A percentile compares a stretch with the other conserved stretches of the same genome.
These are phyloP conservation scores for Galemys pyrenaicus DNA, from an alignment of 2,113 vertebrate species.

Conservation along the genomic window DNA sequence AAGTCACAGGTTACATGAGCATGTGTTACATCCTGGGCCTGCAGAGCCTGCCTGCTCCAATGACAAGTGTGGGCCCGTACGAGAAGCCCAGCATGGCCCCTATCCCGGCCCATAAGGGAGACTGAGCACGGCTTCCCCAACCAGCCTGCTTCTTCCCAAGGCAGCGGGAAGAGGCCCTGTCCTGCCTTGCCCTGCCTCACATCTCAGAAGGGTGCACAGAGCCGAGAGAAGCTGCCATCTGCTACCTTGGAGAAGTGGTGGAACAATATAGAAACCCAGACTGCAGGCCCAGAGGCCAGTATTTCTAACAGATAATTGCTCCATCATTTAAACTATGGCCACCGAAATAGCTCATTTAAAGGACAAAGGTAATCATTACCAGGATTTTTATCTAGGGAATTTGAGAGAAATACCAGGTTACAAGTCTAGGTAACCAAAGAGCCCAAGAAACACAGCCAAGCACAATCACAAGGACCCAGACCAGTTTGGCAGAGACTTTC, in stretches of 20 bases:
- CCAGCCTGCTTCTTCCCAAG: background rate
- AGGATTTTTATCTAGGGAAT: background rate
- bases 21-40: background rate
- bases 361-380: slow-evolving; percentile 3
- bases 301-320: background rate
- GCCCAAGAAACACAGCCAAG: background rate
- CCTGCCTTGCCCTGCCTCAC: background rate
- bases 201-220: too few species aligned
- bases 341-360: background rate
- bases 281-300: background rate
- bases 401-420: background rate
- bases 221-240: background rate
- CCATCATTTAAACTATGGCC: slow-evolving; percentile 15
- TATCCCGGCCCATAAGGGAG: background rate
- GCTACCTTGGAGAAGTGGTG: background rate
- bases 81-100: background rate
- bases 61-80: background rate
- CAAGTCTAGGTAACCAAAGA: background rate
- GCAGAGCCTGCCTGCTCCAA: background rate
- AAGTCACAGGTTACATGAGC: background rate
- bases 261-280: background rate
- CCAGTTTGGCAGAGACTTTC: background rate
- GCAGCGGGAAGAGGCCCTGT: background rate
- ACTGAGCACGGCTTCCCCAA: background rate
- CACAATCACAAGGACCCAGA: background rate